Base-by-base conservation (phyloP, 2,888 invertebrate species). In the Mythimna vitellina region DNA sequence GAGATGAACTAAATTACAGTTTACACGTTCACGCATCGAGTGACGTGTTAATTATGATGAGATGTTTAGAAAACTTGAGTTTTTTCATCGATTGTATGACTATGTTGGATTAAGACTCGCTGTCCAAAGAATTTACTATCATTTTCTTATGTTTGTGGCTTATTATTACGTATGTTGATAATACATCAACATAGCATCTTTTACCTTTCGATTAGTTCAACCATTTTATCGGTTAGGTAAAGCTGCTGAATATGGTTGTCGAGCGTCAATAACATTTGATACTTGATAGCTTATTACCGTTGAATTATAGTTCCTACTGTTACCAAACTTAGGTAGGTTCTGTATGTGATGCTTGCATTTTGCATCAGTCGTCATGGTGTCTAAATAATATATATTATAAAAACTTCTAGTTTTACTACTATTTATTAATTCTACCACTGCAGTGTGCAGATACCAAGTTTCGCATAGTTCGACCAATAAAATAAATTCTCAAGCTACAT, bases 1-100 rank as follows among this genome's bases (percentile, higher is more conserved):
- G 58, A 81, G 81, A 84, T 79, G 73, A 75, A 83, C 79, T 84
- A 73, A 83, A 85, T 81, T 83, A 81, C 74, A 83, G 83, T 81
- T 76, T 78, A 85, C 83, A 79, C 75, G 79, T 85, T 78, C 77
- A 81, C 75, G 83, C 77, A 74, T 78, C 83, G 67, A 64, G 49
- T 69, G 61, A 67, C 35, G 66, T 76, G 60, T 66, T 73, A 81
- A 77, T 85, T 65, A 75, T 73, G 63, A 83, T 56, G 35, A 80
- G 57, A 54, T 85, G 65, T 68, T 71, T 75, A 81, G 83, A 84
- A 85, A 81, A 85, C 73, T 66, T 77, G 49, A 0, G 46, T 64
- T 82, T 79, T 81, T 85, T 73, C 46, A 56, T 32, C 32, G 22
- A 10, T 70, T 62, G 42, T 66, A 32, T 72, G 64, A 72, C 38